A percentile compares a stretch with the other conserved stretches of the same genome.
Evolutionary conservation across 2,888 invertebrate genomes (phyloP).

Genomic region (Agrilus cyanescens): DNA sequence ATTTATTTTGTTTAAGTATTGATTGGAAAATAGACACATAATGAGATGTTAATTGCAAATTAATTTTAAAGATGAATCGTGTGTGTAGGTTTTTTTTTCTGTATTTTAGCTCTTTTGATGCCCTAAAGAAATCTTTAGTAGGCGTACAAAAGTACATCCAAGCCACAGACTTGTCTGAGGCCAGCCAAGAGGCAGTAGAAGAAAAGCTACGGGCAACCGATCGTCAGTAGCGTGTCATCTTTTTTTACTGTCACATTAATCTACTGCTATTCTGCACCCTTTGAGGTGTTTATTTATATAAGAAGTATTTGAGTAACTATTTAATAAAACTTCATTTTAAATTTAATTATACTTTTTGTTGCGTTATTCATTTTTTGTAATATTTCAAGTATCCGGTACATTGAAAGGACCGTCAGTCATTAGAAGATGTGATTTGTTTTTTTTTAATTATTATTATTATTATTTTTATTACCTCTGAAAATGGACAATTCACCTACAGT

Average conservation of each 20-base stretch:
- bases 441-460: no score
- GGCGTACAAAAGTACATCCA: constrained; percentile 97
- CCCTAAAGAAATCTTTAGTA: constrained; percentile 91
- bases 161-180: constrained; percentile 90
- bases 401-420: no score
- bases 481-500: no score
- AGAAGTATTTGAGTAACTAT: constrained; percentile 32
- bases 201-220: constrained; percentile 90
- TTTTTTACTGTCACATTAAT: constrained; percentile 22
- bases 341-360: constrained; percentile 8
- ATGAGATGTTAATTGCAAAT: constrained; percentile 25
- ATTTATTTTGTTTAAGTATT: no score
- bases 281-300: constrained; percentile 35
- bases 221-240: constrained; percentile 56
- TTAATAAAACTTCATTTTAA: constrained; percentile 38
- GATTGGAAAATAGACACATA: background rate
- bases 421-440: no score
- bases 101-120: constrained; percentile 86
- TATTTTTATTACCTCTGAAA: no score
- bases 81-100: constrained; percentile 74
- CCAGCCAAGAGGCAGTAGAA: constrained; percentile 85
- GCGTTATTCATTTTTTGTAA: no score
- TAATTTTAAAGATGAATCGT: no score
- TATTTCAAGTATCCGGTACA: no score
- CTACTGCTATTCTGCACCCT: constrained; percentile 27